phyloP scores from a whole-genome alignment of 2,113 vertebrate genomes.

The Parus major region DNA sequence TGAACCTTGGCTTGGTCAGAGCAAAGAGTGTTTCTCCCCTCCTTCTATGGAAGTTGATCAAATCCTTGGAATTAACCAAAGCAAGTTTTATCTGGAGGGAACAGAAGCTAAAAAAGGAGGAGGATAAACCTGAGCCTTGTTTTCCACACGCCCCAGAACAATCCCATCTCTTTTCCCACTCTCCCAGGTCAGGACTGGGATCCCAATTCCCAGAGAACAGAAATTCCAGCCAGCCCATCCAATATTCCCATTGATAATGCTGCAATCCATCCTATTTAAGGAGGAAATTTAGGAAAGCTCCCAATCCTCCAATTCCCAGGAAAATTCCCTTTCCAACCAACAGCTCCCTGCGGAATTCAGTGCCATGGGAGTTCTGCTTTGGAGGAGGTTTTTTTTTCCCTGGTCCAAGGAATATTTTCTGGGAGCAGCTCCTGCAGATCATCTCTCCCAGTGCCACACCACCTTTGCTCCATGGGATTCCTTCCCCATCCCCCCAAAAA shows the following conservation, averaged over 20 bases:
- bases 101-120: background rate
- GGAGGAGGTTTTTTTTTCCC: background rate
- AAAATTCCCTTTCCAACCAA: constrained; percentile 7
- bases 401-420: background rate
- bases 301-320: background rate
- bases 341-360: background rate
- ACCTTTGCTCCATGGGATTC: accelerated
- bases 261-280: background rate
- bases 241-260: background rate
- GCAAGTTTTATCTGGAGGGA: background rate
- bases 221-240: background rate
- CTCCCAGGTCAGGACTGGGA: background rate
- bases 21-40: background rate
- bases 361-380: background rate
- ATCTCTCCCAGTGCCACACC: accelerated
- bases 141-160: background rate
- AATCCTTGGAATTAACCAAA: background rate
- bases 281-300: constrained; percentile 16
- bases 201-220: background rate
- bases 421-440: background rate
- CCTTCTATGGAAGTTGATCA: background rate
- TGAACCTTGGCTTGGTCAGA: background rate
- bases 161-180: too few relatives aligned
- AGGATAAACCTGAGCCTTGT: background rate
- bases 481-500: background rate